Base-by-base conservation (phyloP, 2,888 invertebrate species). In the Ennomos fuscantarius region DNA sequence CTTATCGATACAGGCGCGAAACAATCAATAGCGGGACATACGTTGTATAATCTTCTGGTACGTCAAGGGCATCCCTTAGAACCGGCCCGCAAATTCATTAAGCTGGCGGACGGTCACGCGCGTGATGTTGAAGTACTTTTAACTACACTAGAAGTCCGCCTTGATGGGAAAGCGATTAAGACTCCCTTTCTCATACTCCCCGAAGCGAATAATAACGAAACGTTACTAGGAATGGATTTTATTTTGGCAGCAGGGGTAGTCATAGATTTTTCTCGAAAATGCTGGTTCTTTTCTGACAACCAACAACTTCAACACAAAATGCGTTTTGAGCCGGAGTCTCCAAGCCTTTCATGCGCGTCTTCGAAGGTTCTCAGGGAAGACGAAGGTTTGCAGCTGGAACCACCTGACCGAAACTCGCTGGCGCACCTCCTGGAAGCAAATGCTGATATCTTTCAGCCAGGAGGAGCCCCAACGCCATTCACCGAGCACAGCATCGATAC, bases 381-480 rank as follows among this genome's bases (percentile, higher is more conserved):
- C 6, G 24, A 46, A 24, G 36, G 46, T 46, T 8, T n/a, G 24
- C 35, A 36, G 1, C 36, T 46, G 1, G 10, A 10, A 8, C 24
- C 36, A 35, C 8, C 35, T 8, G 46, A 46, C 2, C 46, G 46
- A 1, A 2, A n/a, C 1, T 5, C 36, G 8, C 46, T 46, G 8
- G 36, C 46, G 3, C 6, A 36, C 1, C n/a, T 46, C 15, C 8
- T 46, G 8, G 8, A 15, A n/a, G 2, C 13, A 46, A n/a, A n/a
- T 54, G 54, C 48, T 46, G 42, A 62, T 43, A 47, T 59, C 49
- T 62, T 43, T 15, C 8, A 24, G 24, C 11, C 34, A 35, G 40
- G 35, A 31, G 41, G 40, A 46, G 46, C 9, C 9, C 46, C 53
- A 40, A 41, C 46, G 1, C 53, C 53, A 1, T 52, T 11, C 9